phyloP scores from a whole-genome alignment of 2,888 invertebrate genomes.

The Metacarcinus magister region DNA sequence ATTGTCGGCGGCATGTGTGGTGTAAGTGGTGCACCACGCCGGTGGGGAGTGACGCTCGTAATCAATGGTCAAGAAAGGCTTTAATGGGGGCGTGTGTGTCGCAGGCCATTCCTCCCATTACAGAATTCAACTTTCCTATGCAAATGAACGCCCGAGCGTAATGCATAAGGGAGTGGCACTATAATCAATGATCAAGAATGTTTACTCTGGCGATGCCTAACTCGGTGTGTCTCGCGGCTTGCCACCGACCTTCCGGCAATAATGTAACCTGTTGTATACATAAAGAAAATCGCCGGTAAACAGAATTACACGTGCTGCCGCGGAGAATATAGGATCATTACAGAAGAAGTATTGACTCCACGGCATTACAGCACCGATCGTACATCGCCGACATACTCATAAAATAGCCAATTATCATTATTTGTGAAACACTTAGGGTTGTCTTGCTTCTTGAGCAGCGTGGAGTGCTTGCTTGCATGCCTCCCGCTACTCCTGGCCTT shows the following conservation, averaged over 20 bases:
- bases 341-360: constrained; percentile 47
- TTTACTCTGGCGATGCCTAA: constrained; percentile 66
- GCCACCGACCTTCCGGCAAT: constrained; percentile 37
- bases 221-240: constrained; percentile 50
- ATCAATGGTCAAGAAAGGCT: constrained; percentile 57
- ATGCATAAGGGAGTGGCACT: constrained; percentile 75
- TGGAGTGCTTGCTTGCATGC: not conserved
- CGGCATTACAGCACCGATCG: not conserved
- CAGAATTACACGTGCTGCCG: constrained; percentile 63
- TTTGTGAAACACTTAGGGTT: constrained; percentile 64
- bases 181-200: constrained; percentile 75
- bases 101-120: constrained; percentile 66
- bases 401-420: constrained; percentile 58
- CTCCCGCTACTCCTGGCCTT: not conserved
- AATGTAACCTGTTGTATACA: constrained; percentile 67
- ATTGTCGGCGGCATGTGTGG: constrained; percentile 44
- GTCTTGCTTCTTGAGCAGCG: constrained; percentile 6
- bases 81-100: constrained; percentile 9
- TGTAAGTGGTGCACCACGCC: constrained; percentile 22
- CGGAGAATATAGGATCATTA: constrained; percentile 30
- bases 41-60: constrained; percentile 16
- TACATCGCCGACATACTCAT: not conserved
- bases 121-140: constrained; percentile 74
- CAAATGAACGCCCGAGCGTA: constrained; percentile 70
- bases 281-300: constrained; percentile 71